A percentile compares a stretch with the other conserved stretches of the same genome.
phyloP scores from a whole-genome alignment of 2,888 invertebrate genomes.

The Argyra leucocephala region DNA sequence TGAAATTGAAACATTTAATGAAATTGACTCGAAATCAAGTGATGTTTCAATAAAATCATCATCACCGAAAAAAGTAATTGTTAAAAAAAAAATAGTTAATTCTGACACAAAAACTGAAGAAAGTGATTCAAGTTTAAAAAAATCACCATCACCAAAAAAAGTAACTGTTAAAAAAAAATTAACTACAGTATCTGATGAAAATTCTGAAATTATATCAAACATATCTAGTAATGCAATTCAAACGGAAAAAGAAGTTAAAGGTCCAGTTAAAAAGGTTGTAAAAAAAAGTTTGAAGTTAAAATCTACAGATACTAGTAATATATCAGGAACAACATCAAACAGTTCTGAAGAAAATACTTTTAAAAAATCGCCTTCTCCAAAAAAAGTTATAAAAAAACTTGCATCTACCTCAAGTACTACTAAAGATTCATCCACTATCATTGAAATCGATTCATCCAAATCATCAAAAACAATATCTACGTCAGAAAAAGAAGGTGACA shows the following conservation, averaged over 20 bases:
- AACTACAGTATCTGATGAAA: conserved; percentile 8
- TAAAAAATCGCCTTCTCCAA: conserved; percentile 18
- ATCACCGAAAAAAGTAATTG: conserved; percentile 13
- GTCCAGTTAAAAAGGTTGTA: neutral
- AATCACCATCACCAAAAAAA: conserved; percentile 9
- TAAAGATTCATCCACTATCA: conserved; percentile 27
- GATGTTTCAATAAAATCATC: conserved; percentile 2
- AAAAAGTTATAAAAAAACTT: conserved; percentile 15
- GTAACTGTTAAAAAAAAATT: conserved; percentile 13
- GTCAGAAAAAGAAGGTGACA: too few species aligned
- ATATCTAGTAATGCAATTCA: neutral
- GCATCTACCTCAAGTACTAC: conserved; percentile 21
- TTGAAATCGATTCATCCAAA: too few species aligned
- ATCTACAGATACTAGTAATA: too few species aligned
- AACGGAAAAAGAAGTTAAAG: neutral
- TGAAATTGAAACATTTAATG: neutral
- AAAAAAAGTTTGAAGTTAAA: too few species aligned
- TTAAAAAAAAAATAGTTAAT: conserved; percentile 7
- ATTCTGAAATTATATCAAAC: neutral
- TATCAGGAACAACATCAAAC: too few species aligned
- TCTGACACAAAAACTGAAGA: neutral
- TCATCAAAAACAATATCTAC: too few species aligned
- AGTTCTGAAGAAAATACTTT: neutral
- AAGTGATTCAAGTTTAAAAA: neutral
- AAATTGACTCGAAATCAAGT: conserved; percentile 10